Evolutionary conservation across 2,797 vertebrate species (phyloP), one percentile per base, ranked within the genome.

Genomic region (Hephaestus fuliginosus): DNA sequence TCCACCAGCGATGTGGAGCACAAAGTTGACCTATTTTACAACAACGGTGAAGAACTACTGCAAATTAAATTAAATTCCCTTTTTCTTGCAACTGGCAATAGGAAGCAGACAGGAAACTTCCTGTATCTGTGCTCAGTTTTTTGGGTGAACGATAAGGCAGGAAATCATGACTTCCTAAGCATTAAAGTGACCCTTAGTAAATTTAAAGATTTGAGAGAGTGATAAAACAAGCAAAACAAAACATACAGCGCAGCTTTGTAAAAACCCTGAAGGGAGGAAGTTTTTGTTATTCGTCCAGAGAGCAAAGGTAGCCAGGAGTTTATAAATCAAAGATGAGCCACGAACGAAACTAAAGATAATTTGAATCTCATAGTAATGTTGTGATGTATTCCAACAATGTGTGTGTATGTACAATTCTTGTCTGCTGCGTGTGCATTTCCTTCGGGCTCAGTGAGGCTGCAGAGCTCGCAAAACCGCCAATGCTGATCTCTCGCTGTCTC

Each of bases 1-100:
- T 78, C 76, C 55, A 52, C 63, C 64, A 64, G 62, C 68, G 74
- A 86, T n/a, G 57, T 52, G 17, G 75, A 75, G 76, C 80, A 76
- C 67, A 88, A 85, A 84, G 88, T 41, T 79, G 89, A 90, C 90
- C 92, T 90, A 91, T 87, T 92, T 93, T 86, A 62, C 80, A 82
- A 78, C 55, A 72, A 76, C 77, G 36, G 58, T 67, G 71, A 58
- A 70, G 55, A 78, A 67, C 70, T 43, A 79, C 22, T 25, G 46
- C 33, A 86, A 85, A 86, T 84, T 88, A 61, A 90, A 90, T 90
- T 74, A 86, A 63, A 20, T 82, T 68, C 25, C 18, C 25, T 20
- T 73, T 62, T 55, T 55, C 43, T 74, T 51, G 43, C 57, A 76
- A 74, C 61, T 20, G 72, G 64, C 15, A 25, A 69, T 41, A 82